Percentiles rank a stretch among this genome's conserved stretches.
Conservation (phyloP, 2,797 vertebrate species). For the Tauraco hartlaubi region DNA sequence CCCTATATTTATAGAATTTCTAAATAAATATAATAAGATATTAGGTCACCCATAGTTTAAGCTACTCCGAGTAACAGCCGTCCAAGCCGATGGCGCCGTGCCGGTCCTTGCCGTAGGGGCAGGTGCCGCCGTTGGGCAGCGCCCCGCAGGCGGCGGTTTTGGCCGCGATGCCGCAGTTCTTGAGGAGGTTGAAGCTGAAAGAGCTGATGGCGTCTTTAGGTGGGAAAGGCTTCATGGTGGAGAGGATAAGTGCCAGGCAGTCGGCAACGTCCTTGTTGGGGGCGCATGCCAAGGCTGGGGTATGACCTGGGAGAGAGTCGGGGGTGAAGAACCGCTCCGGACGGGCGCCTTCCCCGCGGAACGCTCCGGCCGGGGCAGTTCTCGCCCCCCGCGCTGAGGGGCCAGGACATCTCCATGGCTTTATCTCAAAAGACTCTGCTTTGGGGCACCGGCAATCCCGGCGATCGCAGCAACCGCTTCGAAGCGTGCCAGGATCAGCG, state of each 20-base stretch:
- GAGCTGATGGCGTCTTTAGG: slow-evolving; percentile 89
- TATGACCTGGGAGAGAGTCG: slow-evolving; percentile 84
- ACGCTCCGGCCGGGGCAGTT: accelerated
- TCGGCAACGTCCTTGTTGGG: slow-evolving; percentile 97
- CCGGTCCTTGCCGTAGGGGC: slow-evolving; percentile 84
- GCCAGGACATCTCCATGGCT: accelerated
- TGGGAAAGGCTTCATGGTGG: slow-evolving; percentile 99
- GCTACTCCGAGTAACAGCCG: slow-evolving; percentile 94
- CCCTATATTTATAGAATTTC: slow-evolving; percentile 84
- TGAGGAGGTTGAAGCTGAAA: slow-evolving; percentile 93
- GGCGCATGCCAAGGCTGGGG: slow-evolving; percentile 95
- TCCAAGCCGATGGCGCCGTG: slow-evolving; percentile 89
- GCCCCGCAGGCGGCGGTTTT: slow-evolving; percentile 85
- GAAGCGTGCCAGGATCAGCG: not conserved
- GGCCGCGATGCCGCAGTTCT: slow-evolving; percentile 91
- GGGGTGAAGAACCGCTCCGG: not conserved
- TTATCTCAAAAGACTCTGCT: not conserved
- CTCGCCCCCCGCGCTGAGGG: accelerated
- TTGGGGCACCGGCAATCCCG: not conserved
- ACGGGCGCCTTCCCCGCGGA: accelerated
- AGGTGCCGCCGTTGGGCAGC: slow-evolving; percentile 87
- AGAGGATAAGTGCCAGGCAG: slow-evolving; percentile 97
- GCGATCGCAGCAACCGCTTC: not conserved
- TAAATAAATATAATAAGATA: slow-evolving; percentile 87
- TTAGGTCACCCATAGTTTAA: slow-evolving; percentile 76